phyloP scores from a whole-genome alignment of 2,888 invertebrate species.

The Diploptera punctata region DNA sequence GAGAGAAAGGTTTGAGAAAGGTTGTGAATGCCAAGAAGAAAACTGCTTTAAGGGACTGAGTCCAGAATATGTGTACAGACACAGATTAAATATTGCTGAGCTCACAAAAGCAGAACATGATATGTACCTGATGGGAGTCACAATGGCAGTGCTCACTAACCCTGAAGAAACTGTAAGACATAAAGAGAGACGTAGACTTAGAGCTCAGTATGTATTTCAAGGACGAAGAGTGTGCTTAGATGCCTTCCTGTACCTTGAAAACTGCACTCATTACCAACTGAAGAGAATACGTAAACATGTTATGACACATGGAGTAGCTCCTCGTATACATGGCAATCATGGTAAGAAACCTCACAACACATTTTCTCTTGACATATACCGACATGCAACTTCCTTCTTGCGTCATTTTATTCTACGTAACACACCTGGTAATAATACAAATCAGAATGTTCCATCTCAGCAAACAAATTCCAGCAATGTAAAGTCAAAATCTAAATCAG shows the following conservation, averaged over 20 bases:
- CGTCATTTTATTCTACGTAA: constrained; percentile 75
- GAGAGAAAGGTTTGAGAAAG: constrained; percentile 69
- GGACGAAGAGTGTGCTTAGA: constrained; percentile 78
- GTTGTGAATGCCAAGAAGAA: constrained; percentile 78
- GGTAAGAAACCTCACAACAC: constrained; percentile 83
- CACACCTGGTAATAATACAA: constrained; percentile 50
- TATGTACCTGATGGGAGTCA: constrained; percentile 86
- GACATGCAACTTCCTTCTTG: constrained; percentile 77
- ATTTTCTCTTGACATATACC: constrained; percentile 78
- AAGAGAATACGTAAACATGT: constrained; percentile 80
- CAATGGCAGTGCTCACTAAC: constrained; percentile 80
- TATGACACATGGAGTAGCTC: constrained; percentile 79
- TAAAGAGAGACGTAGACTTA: constrained; percentile 72
- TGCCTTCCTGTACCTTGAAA: constrained; percentile 79
- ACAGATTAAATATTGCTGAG: constrained; percentile 79
- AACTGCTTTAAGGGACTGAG: constrained; percentile 78
- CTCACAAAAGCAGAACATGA: constrained; percentile 82
- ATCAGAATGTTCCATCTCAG: constrained; percentile 8
- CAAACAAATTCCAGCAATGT: neutral
- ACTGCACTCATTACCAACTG: constrained; percentile 79
- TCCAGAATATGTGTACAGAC: constrained; percentile 76
- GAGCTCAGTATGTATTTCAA: constrained; percentile 80
- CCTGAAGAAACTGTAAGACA: constrained; percentile 72
- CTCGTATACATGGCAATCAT: constrained; percentile 78
- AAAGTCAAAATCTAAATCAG: constrained; percentile 56